Conservation (phyloP, 2,888 invertebrate genomes). For the Venusia cambrica region DNA sequence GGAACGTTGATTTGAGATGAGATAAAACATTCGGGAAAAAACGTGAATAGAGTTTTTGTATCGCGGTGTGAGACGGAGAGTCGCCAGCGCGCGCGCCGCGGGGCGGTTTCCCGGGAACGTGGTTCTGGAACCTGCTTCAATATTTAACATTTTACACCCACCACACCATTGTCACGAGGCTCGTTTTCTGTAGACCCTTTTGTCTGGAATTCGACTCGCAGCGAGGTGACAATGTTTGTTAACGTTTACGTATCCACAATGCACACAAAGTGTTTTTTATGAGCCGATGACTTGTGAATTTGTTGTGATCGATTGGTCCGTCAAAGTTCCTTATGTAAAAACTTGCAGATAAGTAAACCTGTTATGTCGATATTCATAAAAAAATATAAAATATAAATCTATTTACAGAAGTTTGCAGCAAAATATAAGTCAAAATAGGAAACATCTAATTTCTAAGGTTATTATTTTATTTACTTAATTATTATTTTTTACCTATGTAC, state of each 20-base stretch:
- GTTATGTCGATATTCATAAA: slow-evolving; percentile 38
- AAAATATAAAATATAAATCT: slow-evolving; percentile 2
- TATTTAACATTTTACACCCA: slow-evolving; percentile 76
- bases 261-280: slow-evolving; percentile 70
- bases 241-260: slow-evolving; percentile 66
- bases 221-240: slow-evolving; percentile 77
- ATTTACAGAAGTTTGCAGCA: too few species aligned
- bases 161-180: slow-evolving; percentile 59
- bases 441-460: too few species aligned
- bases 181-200: slow-evolving; percentile 65
- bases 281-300: slow-evolving; percentile 79
- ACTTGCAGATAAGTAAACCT: slow-evolving; percentile 54
- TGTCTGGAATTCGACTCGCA: slow-evolving; percentile 67
- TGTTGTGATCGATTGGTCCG: slow-evolving; percentile 73
- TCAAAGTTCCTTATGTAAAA: slow-evolving; percentile 42
- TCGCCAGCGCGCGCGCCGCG: slow-evolving; percentile 73
- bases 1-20: slow-evolving; percentile 65
- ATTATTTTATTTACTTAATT: too few species aligned
- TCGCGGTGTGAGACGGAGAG: slow-evolving; percentile 71
- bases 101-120: slow-evolving; percentile 75
- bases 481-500: too few species aligned
- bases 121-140: slow-evolving; percentile 61
- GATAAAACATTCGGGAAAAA: slow-evolving; percentile 52
- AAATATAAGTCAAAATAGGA: too few species aligned
- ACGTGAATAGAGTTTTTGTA: slow-evolving; percentile 61